Base-by-base conservation (phyloP, 2,113 vertebrate species). In the Aythya baeri region DNA sequence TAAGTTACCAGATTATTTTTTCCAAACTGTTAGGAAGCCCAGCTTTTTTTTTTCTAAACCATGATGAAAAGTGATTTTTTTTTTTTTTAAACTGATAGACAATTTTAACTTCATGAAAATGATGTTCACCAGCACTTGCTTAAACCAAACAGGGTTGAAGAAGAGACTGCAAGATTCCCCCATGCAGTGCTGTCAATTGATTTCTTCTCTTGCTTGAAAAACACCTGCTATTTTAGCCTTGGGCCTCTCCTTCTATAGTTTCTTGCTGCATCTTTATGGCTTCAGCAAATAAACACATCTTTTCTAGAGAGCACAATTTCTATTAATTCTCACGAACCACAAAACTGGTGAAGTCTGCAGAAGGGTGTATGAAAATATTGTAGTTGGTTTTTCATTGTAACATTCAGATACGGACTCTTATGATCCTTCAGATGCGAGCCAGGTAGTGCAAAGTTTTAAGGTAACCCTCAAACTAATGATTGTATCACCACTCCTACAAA, bases 191-290 rank as follows among this genome's bases (percentile, higher is more conserved):
- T 4, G 2, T 58, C 81, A 72, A 49, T 15, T 75, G 76, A 71
- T 83, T 91, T 91, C 44, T 74, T 18, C 67, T 83, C 62, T 67
- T 59, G 74, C 75, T 79, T 80, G 80, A 78, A 86, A 80, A 87
- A 78, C 72, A 88, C 62, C 62, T 91, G 84, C 81, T 76, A 74
- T 92, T 89, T 90, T 77, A 93, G 77, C 84, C 81, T 66, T 83
- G 31, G 62, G 63, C 77, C 65, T 86, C 41, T 85, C 29, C 32
- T 91, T 82, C 52, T 13, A 21, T 61, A 82, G 61, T 63, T 77
- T 49, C 43, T 31, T 62, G 17, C n/a, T 77, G 20, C 44, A n/a
- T 57, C 83, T 93, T 78, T 75, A 57, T 62, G 71, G 59, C 73
- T 80, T 62, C 71, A 26, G n/a, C 18, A 83, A 72, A 59, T 41